Percentiles rank a stretch among this genome's conserved stretches.
Evolutionary conservation across 2,113 vertebrate species (phyloP).

Genomic region (Machaerirhynchus nigripectus): DNA sequence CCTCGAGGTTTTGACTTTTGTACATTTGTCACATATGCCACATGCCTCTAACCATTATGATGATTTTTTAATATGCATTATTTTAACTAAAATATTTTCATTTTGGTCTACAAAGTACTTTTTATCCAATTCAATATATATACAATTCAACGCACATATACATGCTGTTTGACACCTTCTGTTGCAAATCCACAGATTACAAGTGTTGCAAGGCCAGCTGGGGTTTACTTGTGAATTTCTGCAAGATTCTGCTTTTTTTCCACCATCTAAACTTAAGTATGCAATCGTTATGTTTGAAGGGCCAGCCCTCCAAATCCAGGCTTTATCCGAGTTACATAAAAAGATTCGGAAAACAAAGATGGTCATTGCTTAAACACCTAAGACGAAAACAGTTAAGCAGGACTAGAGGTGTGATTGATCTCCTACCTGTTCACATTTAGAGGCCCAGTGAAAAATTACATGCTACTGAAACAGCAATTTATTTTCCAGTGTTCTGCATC

Average conservation of each 20-base stretch:
- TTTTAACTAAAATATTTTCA: background rate
- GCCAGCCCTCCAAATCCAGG: background rate
- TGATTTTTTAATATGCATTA: background rate
- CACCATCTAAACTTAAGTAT: background rate
- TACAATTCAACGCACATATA: slow-evolving; percentile 17
- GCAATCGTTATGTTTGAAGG: background rate
- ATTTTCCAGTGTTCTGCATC: background rate
- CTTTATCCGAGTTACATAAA: background rate
- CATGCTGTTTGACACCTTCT: slow-evolving; percentile 16
- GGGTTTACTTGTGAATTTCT: slow-evolving; percentile 19
- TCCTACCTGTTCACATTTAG: background rate
- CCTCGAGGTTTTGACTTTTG: background rate
- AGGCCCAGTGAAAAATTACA: background rate
- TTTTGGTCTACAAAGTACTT: background rate
- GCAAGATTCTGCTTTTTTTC: background rate
- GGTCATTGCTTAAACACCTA: background rate
- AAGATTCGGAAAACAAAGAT: background rate
- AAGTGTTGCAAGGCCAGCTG: slow-evolving; percentile 10
- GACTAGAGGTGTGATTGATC: background rate
- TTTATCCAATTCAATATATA: background rate
- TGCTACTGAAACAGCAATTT: background rate
- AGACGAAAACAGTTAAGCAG: background rate
- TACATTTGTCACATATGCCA: background rate
- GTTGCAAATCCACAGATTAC: slow-evolving; percentile 9
- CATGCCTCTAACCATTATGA: background rate